Base-by-base conservation (phyloP, 2,888 invertebrate genomes). In the Ametastegia equiseti region DNA sequence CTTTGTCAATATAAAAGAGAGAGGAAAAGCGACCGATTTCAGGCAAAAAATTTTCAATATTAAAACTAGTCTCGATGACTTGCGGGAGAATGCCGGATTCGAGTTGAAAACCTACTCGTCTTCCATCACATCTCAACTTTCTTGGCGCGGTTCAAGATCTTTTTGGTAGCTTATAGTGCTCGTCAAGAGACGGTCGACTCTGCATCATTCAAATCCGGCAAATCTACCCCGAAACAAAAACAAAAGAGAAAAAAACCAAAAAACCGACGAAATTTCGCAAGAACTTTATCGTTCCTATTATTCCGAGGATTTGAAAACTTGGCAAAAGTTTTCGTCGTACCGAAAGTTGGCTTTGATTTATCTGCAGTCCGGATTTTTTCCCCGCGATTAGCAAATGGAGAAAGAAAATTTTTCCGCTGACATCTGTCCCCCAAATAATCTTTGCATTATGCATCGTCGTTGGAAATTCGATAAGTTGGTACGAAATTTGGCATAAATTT, bases 1-100 rank as follows among this genome's bases (percentile, higher is more conserved):
- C 65, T 81, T 81, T 81, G 47, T 77, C 81, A 77, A 81, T 81
- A 81, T 65, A 80, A 73, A 73, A 45, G 71, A 23, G 36, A 33
- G n/a, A 23, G n/a, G 11, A 23, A 9, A 15, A 15, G 30, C 27
- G 11, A 7, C 71, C 75, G 4, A 19, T n/a, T 19, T n/a, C 7
- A 57, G 33, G 39, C 15, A 42, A 42, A 63, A 78, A 78, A 60
- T 30, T 13, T 78, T 42, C n/a, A 42, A 63, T 63, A 57, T 60
- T 60, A 27, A 78, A 78, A 63, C 50, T 50, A n/a, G 36, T 54
- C 27, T 36, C 23, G n/a, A 71, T 71, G 33, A 71, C 30, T 13
- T 6, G 15, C 2, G 54, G 54, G 39, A 73, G 19, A 45, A 75
- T 36, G 13, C n/a, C 0, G 2, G 9, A 65, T 67, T 27, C 23